phyloP scores from a whole-genome alignment of 1,140 invertebrate species.

The Zaprionus gabonicus region DNA sequence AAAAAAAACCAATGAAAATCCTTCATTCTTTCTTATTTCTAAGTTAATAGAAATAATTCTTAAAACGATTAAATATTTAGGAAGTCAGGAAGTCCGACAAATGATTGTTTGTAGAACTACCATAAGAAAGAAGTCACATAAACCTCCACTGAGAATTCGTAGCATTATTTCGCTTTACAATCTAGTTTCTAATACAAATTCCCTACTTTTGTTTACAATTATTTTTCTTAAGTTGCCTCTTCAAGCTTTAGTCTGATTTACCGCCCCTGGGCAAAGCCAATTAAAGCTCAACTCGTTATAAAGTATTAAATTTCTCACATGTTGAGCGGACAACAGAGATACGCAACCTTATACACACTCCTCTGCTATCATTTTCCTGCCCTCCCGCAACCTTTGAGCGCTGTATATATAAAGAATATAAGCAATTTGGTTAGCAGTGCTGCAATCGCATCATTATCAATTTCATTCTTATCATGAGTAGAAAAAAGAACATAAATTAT shows the following conservation, averaged over 20 bases:
- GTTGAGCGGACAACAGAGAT: not conserved
- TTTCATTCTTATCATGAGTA: constrained; percentile 31
- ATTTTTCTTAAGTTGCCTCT: not conserved
- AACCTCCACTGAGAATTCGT: too few species aligned
- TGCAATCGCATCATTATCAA: constrained; percentile 48
- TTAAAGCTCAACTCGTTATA: constrained; percentile 4
- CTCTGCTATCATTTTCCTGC: not conserved
- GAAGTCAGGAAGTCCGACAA: too few species aligned
- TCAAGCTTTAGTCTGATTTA: not conserved
- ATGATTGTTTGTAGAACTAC: too few species aligned
- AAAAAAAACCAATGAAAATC: too few species aligned
- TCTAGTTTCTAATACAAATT: too few species aligned
- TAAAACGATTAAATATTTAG: too few species aligned
- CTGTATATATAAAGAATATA: constrained; percentile 24
- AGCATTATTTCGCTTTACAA: too few species aligned
- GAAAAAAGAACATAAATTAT: constrained; percentile 15
- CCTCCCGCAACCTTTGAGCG: not conserved
- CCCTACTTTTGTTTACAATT: not conserved
- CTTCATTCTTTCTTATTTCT: too few species aligned
- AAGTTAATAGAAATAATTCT: too few species aligned
- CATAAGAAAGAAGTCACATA: too few species aligned
- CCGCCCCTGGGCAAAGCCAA: constrained; percentile 16
- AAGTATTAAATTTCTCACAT: constrained; percentile 20
- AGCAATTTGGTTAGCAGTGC: constrained; percentile 23
- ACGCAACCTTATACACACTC: not conserved